Conservation (phyloP, 2,797 vertebrate genomes). For the Eulemur coronatus region DNA sequence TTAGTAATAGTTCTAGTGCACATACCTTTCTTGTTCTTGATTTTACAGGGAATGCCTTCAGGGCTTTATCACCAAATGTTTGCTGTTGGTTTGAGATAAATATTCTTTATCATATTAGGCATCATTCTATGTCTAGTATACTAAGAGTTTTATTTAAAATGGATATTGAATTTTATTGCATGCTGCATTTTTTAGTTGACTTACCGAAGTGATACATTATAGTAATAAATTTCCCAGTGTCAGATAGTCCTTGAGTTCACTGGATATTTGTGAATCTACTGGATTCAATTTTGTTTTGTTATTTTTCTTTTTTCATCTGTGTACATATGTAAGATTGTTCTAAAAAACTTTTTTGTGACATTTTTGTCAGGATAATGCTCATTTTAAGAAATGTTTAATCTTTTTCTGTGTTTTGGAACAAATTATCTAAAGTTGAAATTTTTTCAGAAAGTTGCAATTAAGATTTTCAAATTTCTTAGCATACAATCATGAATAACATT, state of each 20-base stretch:
- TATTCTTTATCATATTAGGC: not conserved
- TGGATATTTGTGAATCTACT: not conserved
- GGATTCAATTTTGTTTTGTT: not conserved
- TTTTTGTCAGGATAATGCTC: not conserved
- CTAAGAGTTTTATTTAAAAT: not conserved
- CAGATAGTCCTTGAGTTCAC: not conserved
- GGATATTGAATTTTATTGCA: not conserved
- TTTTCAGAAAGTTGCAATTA: slow-evolving; percentile 2
- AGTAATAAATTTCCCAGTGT: not conserved
- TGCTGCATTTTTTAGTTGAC: not conserved
- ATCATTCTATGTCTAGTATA: not conserved
- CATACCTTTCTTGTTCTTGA: not conserved
- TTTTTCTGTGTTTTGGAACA: slow-evolving; percentile 20
- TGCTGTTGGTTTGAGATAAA: not conserved
- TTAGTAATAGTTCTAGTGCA: not conserved
- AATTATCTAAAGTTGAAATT: not conserved
- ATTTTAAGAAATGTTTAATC: not conserved
- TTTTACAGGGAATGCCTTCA: not conserved
- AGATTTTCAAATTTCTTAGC: slow-evolving; percentile 13
- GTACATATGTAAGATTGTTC: not conserved
- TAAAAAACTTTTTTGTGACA: not conserved
- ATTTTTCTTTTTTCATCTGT: not conserved
- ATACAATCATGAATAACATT: not conserved
- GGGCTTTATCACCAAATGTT: not conserved
- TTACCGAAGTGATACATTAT: not conserved